Evolutionary conservation across 2,888 invertebrate genomes (phyloP), one percentile per base, ranked within the genome.

Genomic region (Pachymerium ferrugineum): DNA sequence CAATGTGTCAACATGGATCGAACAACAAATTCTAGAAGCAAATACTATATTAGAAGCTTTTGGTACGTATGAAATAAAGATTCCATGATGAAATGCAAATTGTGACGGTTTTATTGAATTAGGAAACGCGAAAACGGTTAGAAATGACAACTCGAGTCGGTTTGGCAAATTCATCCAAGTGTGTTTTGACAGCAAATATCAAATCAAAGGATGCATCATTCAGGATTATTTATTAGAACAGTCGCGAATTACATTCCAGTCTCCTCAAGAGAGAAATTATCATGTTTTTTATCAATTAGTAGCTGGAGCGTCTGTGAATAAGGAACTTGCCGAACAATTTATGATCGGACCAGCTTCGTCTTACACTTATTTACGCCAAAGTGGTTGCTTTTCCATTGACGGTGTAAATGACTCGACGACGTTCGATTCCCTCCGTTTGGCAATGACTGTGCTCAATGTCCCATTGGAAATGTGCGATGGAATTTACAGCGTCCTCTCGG

Each of bases 101-200:
- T 75, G 72, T 74, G 22, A 47, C 16, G 22, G 25, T 62, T 31
- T 67, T 72, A 12, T 22, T 81, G 33, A 47, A 47, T 16, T 81
- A 94, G 94, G 94, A 74, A 95, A 95, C 84, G 94, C 94, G 0
- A 94, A 93, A 84, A 95, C 95, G 0, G 91, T 94, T 12, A 87
- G 94, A 69, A 95, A 95, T 81, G 94, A 95, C 83, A 95, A 95
- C 83, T 94, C 94, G 14, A 93, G 93, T 42, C 87, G 95, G 10
- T 95, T 95, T 83, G 95, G 95, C n/a, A 94, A 95, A 84, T 95
- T 94, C 82, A 94, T 95, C 87, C 94, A 94, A 84, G 93, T 95
- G 6, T 92, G 94, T 80, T 89, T 95, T 81, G 94, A 95, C 84
- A 88, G 88, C 76, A 89, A 91, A 78, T 93, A 92, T 85, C 91